phyloP scores from a whole-genome alignment of 2,113 vertebrate species.

The Aldabrachelys gigantea region DNA sequence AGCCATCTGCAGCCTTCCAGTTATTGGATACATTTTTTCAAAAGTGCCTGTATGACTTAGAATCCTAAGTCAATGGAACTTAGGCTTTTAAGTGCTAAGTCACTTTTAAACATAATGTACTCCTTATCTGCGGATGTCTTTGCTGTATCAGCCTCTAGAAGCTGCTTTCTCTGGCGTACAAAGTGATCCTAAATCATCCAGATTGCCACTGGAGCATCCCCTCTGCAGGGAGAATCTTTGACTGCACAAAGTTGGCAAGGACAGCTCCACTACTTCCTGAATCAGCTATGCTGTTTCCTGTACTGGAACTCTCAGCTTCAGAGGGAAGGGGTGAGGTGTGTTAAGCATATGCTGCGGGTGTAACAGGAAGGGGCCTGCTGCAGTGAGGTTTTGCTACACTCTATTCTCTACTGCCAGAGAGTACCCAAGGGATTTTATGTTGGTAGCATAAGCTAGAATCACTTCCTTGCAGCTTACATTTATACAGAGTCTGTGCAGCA shows the following conservation, averaged over 20 bases:
- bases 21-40: neutral
- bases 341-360: neutral
- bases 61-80: neutral
- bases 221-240: neutral
- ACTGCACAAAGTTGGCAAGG: neutral
- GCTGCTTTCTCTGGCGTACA: neutral
- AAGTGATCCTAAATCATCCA: neutral
- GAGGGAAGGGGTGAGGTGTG: too few relatives aligned
- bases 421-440: neutral
- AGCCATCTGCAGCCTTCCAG: neutral
- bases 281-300: neutral
- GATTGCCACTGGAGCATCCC: neutral
- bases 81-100: neutral
- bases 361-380: neutral
- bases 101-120: neutral
- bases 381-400: neutral
- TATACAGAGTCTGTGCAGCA: neutral
- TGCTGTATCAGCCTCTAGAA: neutral
- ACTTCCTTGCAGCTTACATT: neutral
- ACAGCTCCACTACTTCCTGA: neutral
- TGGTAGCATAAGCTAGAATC: neutral
- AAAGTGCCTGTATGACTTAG: neutral
- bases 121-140: neutral
- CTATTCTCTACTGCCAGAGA: neutral
- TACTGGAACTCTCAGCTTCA: neutral